Base-by-base conservation (phyloP, 2,113 vertebrate species). In the Galemys pyrenaicus region DNA sequence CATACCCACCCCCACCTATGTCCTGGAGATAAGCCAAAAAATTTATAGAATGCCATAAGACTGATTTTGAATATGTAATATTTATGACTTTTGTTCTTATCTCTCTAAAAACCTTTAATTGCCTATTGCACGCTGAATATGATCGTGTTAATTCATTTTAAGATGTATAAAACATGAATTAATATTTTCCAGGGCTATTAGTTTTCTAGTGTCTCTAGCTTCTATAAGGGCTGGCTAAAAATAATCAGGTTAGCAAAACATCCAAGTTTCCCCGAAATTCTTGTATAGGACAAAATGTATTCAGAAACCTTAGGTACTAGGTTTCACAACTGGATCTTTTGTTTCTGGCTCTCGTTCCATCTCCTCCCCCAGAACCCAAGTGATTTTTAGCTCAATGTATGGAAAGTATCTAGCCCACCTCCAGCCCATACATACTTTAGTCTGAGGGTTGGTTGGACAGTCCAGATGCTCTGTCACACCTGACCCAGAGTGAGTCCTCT, bases 1-100 rank as follows among this genome's bases (percentile, higher is more conserved):
- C 56, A 92, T 73, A 81, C 75, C 79, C 79, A 60, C 91, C 75
- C 91, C 92, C 71, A 77, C 68, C 85, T 74, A 92, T 71, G 93
- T 92, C 62, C 77, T 94, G 88, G 84, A 91, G 73, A 65, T 74
- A 93, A 96, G 94, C 95, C 94, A 97, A 94, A 44, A 70, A 90
- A 91, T 96, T 94, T 78, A 81, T 68, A 92, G 93, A 95, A 92
- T 64, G 89, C 70, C 87, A 49, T 44, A 71, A 96, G 84, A 82
- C 68, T 91, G 81, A 85, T 95, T 97, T 92, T 95, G 81, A 95
- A 83, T 92, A 94, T 77, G 9, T 49, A 82, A 62, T 79, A 92
- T 89, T 73, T 93, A 95, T 11, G 16, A 16, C 74, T 80, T 91
- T 80, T 96, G 28, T 73, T 87, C 73, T 51, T 75, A 60, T 87